phyloP scores from a whole-genome alignment of 2,888 invertebrate genomes.

The Boloria selene region DNA sequence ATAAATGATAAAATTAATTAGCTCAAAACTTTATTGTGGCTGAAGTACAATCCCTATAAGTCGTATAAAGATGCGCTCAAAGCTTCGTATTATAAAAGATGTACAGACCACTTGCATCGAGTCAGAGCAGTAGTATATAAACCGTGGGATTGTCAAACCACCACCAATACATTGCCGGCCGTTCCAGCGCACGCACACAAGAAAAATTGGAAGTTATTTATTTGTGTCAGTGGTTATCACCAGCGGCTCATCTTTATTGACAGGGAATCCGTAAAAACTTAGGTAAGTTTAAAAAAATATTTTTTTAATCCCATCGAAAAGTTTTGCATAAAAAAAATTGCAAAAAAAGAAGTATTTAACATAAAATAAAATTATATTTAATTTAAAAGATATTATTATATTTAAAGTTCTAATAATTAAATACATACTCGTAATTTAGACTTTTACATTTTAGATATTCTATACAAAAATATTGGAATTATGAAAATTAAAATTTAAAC shows the following conservation, averaged over 20 bases:
- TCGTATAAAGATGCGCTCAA: conserved; percentile 38
- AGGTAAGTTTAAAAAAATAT: conserved; percentile 57
- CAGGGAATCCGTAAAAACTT: conserved; percentile 61
- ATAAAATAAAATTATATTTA: too few species aligned
- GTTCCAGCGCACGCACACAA: conserved; percentile 70
- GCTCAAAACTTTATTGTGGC: conserved; percentile 20
- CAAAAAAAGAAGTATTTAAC: neutral
- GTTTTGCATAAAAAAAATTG: neutral
- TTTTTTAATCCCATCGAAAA: too few species aligned
- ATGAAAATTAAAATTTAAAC: neutral
- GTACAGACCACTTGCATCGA: conserved; percentile 57
- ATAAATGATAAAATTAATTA: conserved; percentile 18
- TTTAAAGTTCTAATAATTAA: too few species aligned
- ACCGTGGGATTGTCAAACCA: conserved; percentile 63
- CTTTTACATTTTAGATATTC: too few species aligned
- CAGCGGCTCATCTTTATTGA: conserved; percentile 50
- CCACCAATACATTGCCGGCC: conserved; percentile 75
- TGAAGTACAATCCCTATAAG: conserved; percentile 23
- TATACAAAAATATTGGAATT: too few species aligned
- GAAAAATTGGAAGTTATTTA: conserved; percentile 53
- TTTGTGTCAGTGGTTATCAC: conserved; percentile 65
- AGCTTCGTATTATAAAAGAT: conserved; percentile 42
- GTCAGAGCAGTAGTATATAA: conserved; percentile 70
- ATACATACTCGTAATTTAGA: too few species aligned
- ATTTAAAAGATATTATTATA: too few species aligned